Conservation (phyloP, 2,888 invertebrate species). For the Athripsodes cinereus region DNA sequence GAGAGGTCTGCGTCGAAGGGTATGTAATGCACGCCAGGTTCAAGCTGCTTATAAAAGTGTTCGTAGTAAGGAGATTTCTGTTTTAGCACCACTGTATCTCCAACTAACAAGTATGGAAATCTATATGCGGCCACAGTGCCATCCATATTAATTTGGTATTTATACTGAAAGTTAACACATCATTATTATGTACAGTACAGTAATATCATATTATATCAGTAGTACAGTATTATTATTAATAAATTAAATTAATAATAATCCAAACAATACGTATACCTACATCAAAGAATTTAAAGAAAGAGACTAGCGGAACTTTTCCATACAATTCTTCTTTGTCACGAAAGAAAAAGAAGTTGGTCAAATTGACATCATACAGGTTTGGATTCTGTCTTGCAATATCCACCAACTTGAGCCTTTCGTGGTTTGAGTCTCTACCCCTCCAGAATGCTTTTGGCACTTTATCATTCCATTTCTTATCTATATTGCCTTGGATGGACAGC, state of each 20-base stretch:
- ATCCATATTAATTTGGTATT: conserved; percentile 91
- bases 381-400: conserved; percentile 76
- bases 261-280: conserved; percentile 54
- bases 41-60: conserved; percentile 78
- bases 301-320: conserved; percentile 76
- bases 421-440: conserved; percentile 89
- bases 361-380: conserved; percentile 79
- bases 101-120: conserved; percentile 84
- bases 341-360: conserved; percentile 96
- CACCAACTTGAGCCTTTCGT: conserved; percentile 75
- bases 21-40: conserved; percentile 75
- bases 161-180: conserved; percentile 63
- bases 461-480: conserved; percentile 62
- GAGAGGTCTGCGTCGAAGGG: conserved; percentile 74
- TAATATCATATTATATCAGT: no score
- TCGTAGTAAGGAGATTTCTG: conserved; percentile 93
- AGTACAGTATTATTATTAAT: no score
- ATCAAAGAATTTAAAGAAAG: conserved; percentile 92
- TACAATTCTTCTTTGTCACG: conserved; percentile 75
- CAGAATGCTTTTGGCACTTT: conserved; percentile 77
- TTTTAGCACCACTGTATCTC: conserved; percentile 84
- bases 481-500: conserved; percentile 81
- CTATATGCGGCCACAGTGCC: conserved; percentile 96
- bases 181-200: not conserved
- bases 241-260: no score